Base-by-base conservation (phyloP, 2,888 invertebrate genomes). In the Amphimallon solstitiale region DNA sequence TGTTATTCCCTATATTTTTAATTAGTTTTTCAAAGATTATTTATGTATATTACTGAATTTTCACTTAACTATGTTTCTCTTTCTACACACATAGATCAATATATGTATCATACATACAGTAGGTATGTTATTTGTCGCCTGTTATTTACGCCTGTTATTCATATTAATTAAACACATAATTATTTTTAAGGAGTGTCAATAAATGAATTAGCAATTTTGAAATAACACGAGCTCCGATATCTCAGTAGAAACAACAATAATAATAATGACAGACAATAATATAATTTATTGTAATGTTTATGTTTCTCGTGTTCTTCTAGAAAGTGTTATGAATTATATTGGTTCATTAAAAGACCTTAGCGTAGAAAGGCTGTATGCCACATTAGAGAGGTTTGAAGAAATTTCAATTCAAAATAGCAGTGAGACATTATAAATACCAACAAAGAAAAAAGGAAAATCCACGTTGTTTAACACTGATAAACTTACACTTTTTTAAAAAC, bases 171-270 rank as follows among this genome's bases (percentile, higher is more conserved):
- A 56, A 23, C 56, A 29, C 23, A 23, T 56, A 56, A 56, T 56
- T 43, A 56, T 56, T 4, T 43, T 23, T 43, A 56, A 29, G 56
- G 56, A 40, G 56, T 56, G 56, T 56, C 43, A 34, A 51, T 34
- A 51, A 34, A 51, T 51, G 51, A 51, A 51, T 51, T 51, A 10
- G 51, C 34, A 34, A 51, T 51, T 51, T 51, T 51, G 51, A 51
- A 51, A 51, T 35, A 51, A 12, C 51, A 14, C 51, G 34, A 51
- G 29, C 19, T 51, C 51, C 34, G 34, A 51, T 51, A 15, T 51
- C 34, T 12, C 34, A 51, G 12, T 14, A 14, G 15, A 51, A 35
- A 15, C 34, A 51, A 51, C 17, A 34, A 34, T 17, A 51, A 51
- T 14, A 34, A 34, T 17, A 51, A 51, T 51, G 34, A 34, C 14